Evolutionary conservation across 1,140 invertebrate species (phyloP), one percentile per base, ranked within the genome.

Genomic region (Drosophila funebris): DNA sequence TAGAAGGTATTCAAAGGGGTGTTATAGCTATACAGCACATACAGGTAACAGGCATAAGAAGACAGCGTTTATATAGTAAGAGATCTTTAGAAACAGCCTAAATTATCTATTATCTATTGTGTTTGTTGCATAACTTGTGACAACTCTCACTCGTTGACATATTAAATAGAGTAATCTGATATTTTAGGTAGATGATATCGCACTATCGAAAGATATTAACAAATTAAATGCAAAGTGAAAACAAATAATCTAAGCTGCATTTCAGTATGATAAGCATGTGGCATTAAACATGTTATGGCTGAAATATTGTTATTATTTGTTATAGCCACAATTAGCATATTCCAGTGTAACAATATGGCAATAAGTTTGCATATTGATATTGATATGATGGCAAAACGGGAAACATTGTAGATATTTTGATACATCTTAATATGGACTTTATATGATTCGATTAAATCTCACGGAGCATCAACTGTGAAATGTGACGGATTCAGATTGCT

Each of bases 291-390:
- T 13, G 48, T 33, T 36, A 52, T 29, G 48, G 13, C 13, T 52
- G 48, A 14, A 31, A 31, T 24, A 6, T 9, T 13, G 13, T 9
- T 2, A 11, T 11, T 3, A 14, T 5, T 18, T 52, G 27, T 33
- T 52, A 46, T 27, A 46, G 44, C 13, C 44, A 29, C 8, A 13
- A 48, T 48, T 48, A 29, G 44, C 44, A 48, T 48, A 27, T 4
- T 27, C 44, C 22, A 48, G 29, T 11, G 13, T 48, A 29, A 8
- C 22, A 27, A 48, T 27, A 46, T 52, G 48, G 8, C 27, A 13
- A 33, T 18, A 52, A 16, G 18, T 48, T 33, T 52, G 56, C 29
- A 60, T 60, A 46, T 33, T 24, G 37, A 27, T 16, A 43, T 41
- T 29, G 22, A 57, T 57, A 18, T 57, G 54, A 14, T 31, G 37